Evolutionary conservation across 2,113 vertebrate genomes (phyloP).

Genomic region (Alligator sinensis): DNA sequence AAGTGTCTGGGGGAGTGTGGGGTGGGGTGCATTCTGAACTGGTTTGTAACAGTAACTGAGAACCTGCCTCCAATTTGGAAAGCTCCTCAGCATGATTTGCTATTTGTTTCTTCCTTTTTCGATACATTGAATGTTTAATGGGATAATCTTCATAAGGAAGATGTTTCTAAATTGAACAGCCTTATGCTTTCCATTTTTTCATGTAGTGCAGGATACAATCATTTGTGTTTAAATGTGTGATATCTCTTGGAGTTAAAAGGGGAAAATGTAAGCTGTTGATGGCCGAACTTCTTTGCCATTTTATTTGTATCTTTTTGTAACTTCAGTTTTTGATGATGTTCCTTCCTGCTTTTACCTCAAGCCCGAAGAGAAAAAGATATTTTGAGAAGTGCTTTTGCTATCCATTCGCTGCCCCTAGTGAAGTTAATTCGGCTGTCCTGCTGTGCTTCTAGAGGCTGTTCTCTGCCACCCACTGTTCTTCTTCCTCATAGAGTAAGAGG

Average conservation of each 20-base stretch:
- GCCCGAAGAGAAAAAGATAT: constrained; percentile 59
- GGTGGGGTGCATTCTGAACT: no score
- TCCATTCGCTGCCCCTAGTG: constrained; percentile 55
- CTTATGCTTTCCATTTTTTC: constrained; percentile 27
- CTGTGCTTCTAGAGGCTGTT: constrained; percentile 65
- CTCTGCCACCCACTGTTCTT: constrained; percentile 21
- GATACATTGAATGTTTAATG: constrained; percentile 51
- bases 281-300: constrained; percentile 29
- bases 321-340: constrained; percentile 43
- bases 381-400: constrained; percentile 62
- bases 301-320: constrained; percentile 51
- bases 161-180: neutral
- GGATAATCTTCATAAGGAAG: constrained; percentile 37
- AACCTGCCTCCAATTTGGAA: constrained; percentile 22
- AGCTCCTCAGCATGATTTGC: constrained; percentile 33
- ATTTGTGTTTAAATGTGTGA: neutral
- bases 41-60: neutral
- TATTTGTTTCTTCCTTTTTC: constrained; percentile 51
- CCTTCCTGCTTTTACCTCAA: constrained; percentile 66
- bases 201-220: neutral
- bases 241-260: neutral
- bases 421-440: constrained; percentile 53
- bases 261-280: neutral
- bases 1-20: no score
- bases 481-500: constrained; percentile 72